phyloP scores from a whole-genome alignment of 2,888 invertebrate genomes.

The Diadegma fenestrale region DNA sequence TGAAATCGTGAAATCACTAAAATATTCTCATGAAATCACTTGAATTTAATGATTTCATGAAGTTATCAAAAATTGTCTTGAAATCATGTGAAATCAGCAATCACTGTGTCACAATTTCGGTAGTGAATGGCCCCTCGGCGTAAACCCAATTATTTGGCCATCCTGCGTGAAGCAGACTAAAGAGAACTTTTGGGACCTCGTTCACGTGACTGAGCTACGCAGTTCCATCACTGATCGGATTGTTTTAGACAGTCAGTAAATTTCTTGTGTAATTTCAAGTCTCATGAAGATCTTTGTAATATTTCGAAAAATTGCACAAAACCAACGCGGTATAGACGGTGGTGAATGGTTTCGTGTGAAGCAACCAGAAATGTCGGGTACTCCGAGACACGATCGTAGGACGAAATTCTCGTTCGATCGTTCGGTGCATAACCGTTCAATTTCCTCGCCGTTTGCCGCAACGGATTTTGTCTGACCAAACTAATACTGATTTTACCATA shows the following conservation, averaged over 20 bases:
- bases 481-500: constrained; percentile 2
- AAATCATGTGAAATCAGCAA: too few relatives aligned
- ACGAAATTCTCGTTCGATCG: constrained; percentile 60
- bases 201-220: neutral
- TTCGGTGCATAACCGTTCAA: constrained; percentile 65
- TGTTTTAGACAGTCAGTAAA: neutral
- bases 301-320: neutral
- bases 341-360: constrained; percentile 8
- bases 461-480: constrained; percentile 48
- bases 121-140: too few relatives aligned
- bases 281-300: neutral
- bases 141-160: neutral
- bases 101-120: too few relatives aligned
- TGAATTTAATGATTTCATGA: too few relatives aligned
- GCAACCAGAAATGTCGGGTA: constrained; percentile 7
- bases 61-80: too few relatives aligned
- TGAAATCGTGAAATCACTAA: too few relatives aligned
- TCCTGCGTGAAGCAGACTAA: neutral
- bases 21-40: too few relatives aligned
- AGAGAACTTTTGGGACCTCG: neutral
- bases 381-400: neutral
- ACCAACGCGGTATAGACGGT: constrained; percentile 5
- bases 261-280: neutral
- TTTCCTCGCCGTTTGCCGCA: constrained; percentile 54
- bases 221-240: neutral